A percentile compares a stretch with the other conserved stretches of the same genome.
Evolutionary conservation across 2,797 vertebrate genomes (phyloP).

Genomic region (Lophius americanus): DNA sequence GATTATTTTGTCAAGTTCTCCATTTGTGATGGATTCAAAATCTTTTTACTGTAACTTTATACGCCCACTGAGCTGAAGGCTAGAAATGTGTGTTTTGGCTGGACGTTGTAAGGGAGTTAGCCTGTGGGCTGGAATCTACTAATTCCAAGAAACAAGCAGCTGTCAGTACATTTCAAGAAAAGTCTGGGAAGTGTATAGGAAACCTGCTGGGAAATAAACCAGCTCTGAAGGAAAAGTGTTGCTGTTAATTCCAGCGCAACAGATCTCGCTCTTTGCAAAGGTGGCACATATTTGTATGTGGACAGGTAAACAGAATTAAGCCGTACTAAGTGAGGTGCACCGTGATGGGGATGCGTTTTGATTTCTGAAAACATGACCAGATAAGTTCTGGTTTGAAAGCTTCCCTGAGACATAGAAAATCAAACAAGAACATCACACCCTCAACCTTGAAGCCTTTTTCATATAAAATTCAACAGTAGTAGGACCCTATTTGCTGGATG

Average conservation of each 20-base stretch:
- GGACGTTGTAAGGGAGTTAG: slow-evolving; percentile 16
- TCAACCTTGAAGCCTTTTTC: no score
- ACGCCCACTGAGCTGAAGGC: slow-evolving; percentile 8
- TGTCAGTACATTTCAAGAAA: slow-evolving; percentile 38
- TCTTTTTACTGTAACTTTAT: slow-evolving; percentile 1
- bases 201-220: slow-evolving; percentile 11
- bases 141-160: slow-evolving; percentile 42
- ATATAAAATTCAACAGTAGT: no score
- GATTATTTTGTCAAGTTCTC: slow-evolving; percentile 13
- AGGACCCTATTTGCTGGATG: no score
- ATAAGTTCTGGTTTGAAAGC: no score
- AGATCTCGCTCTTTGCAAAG: neutral
- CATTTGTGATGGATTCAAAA: slow-evolving; percentile 13
- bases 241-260: slow-evolving; percentile 22
- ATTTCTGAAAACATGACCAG: no score
- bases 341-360: no score
- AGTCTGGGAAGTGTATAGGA: slow-evolving; percentile 15
- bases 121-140: slow-evolving; percentile 38
- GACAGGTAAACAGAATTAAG: no score
- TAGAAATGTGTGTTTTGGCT: slow-evolving; percentile 36
- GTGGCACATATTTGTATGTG: neutral
- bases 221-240: slow-evolving; percentile 11
- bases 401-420: no score
- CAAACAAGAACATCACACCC: no score
- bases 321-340: no score